These are phyloP conservation scores for Siderastrea radians DNA, from an alignment of 92 coral and sea anemone species.

Conservation along the genomic window DNA sequence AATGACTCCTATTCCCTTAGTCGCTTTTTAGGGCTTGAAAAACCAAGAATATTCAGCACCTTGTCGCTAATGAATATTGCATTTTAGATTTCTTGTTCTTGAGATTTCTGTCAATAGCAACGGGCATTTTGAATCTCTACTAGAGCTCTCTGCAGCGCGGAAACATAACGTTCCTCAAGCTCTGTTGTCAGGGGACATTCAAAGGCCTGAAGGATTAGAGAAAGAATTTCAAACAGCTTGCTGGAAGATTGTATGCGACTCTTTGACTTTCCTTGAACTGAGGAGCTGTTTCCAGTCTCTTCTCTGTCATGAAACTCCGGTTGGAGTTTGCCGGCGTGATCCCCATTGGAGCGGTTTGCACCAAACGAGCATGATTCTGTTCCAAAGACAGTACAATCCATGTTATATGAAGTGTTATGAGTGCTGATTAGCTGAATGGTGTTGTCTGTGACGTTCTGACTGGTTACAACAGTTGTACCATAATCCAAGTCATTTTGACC, in stretches of 20 bases:
- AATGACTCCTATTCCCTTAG: no score
- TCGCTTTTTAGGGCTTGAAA: no score
- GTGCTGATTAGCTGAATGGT: neutral
- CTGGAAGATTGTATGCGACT: neutral
- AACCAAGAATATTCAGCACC: no score
- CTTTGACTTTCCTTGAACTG: neutral
- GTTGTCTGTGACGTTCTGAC: neutral
- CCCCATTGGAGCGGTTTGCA: neutral
- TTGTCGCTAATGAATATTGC: no score
- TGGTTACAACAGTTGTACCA: neutral
- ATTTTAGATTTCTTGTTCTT: no score
- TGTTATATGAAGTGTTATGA: neutral
- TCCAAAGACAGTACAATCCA: neutral
- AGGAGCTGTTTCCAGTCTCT: neutral
- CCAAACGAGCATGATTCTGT: neutral
- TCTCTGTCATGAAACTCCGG: neutral
- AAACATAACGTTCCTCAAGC: slow-evolving; percentile 13
- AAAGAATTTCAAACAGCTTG: slow-evolving; percentile 21
- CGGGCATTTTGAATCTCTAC: slow-evolving; percentile 4
- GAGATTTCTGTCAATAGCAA: neutral
- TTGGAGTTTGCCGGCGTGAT: neutral
- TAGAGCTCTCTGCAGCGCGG: slow-evolving; percentile 7
- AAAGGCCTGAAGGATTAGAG: slow-evolving; percentile 30
- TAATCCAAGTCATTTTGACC: neutral
- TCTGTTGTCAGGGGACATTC: slow-evolving; percentile 6